These are phyloP conservation scores for Sinopyrophorus schimmeli DNA, from an alignment of 2,888 invertebrate genomes.

Conservation along the genomic window DNA sequence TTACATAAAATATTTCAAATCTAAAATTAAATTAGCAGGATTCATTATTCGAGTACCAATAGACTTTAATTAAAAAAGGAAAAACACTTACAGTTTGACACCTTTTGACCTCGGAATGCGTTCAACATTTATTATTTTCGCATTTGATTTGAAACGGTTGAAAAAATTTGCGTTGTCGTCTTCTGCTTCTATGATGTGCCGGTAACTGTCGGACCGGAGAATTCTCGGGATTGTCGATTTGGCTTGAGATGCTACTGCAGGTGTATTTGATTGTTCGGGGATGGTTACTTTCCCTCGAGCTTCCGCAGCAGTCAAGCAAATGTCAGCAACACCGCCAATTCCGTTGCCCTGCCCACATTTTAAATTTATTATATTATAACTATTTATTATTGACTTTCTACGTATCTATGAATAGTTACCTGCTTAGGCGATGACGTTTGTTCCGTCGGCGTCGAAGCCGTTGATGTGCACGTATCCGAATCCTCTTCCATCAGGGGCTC, in stretches of 20 bases:
- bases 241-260: constrained; percentile 29
- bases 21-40: constrained; percentile 45
- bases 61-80: background rate
- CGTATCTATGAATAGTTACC: constrained; percentile 47
- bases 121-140: constrained; percentile 53
- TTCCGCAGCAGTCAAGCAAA: constrained; percentile 57
- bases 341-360: constrained; percentile 57
- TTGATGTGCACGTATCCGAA: constrained; percentile 67
- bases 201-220: constrained; percentile 59
- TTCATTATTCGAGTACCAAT: background rate
- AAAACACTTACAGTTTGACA: constrained; percentile 50
- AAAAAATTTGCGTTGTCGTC: constrained; percentile 49
- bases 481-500: constrained; percentile 86
- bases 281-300: constrained; percentile 35
- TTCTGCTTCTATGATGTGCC: constrained; percentile 52
- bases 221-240: constrained; percentile 51
- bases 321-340: constrained; percentile 59
- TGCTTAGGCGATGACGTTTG: constrained; percentile 53
- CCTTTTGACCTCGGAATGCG: constrained; percentile 50
- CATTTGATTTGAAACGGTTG: constrained; percentile 51
- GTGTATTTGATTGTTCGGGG: constrained; percentile 22
- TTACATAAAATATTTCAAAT: constrained; percentile 58
- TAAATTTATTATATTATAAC: constrained; percentile 32
- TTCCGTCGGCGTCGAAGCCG: constrained; percentile 48
- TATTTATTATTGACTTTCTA: constrained; percentile 57